phyloP scores from a whole-genome alignment of 2,113 vertebrate species.

The Poeciliopsis turrubarensis region DNA sequence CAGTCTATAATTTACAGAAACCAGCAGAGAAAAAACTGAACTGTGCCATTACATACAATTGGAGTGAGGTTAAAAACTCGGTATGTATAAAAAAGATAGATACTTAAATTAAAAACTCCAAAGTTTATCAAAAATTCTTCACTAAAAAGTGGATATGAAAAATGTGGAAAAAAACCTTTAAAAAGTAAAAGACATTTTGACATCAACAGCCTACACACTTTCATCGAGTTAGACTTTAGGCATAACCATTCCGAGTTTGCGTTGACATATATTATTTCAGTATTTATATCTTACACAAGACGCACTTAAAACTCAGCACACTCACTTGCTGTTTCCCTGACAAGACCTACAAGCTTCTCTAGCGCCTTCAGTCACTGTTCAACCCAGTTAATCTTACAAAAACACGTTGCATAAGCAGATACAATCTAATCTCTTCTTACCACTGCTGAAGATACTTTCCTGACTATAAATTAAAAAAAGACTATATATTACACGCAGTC shows the following conservation, averaged over 20 bases:
- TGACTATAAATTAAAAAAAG: conserved; percentile 48
- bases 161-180: conserved; percentile 53
- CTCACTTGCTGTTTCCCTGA: conserved; percentile 64
- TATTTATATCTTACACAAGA: conserved; percentile 72
- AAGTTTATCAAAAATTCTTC: conserved; percentile 72
- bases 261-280: conserved; percentile 79
- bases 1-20: conserved; percentile 70
- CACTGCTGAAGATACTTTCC: conserved; percentile 41
- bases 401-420: conserved; percentile 47
- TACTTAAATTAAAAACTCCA: conserved; percentile 78
- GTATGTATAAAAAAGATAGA: conserved; percentile 77
- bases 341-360: conserved; percentile 26
- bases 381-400: conserved; percentile 36
- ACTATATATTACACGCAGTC: conserved; percentile 10
- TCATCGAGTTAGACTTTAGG: conserved; percentile 52
- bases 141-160: conserved; percentile 68
- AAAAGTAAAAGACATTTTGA: conserved; percentile 69
- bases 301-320: conserved; percentile 53
- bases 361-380: conserved; percentile 25
- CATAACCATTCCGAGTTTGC: conserved; percentile 53
- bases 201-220: conserved; percentile 63
- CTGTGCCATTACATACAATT: conserved; percentile 72
- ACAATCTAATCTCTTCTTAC: conserved; percentile 26
- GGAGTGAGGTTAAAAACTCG: conserved; percentile 71
- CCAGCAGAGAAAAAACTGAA: conserved; percentile 59